Base-by-base conservation (phyloP, 2,888 invertebrate genomes). In the Andrena trimmerana region DNA sequence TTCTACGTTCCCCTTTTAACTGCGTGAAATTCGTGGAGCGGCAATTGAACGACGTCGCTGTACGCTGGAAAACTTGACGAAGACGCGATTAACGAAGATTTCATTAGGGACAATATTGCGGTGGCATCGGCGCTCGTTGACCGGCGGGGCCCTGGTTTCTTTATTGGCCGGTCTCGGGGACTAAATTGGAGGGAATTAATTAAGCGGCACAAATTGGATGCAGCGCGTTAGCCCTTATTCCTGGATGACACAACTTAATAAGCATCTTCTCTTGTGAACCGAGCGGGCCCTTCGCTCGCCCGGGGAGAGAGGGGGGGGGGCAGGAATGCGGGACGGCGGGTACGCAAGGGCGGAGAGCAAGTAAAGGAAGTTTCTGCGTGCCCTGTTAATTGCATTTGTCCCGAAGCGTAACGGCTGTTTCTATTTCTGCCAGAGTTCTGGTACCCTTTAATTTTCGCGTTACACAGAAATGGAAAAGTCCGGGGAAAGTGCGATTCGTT, bases 211-310 rank as follows among this genome's bases (percentile, higher is more conserved):
- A 94, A 94, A 93, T 93, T 94, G 92, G 92, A 93, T 94, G 93
- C 93, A 93, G 91, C 91, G 91, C 89, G 92, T 92, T 92, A 90
- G 90, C 92, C 91, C 91, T 93, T 90, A 91, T 92, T 92, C 91
- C 90, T 89, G 90, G 91, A 93, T 92, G 93, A 93, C 93, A 93
- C 94, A 93, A 93, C 93, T 94, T 93, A 93, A 94, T 94, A 93
- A 93, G 90, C 88, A 77, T 86, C 86, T 85, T 74, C 79, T 78
- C 83, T 68, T 81, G 70, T 76, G 65, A 74, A 70, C 67, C 62
- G 77, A 10, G 8, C 57, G 60, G 52, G 74, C 76, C 83, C 82
- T 82, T 72, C 78, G 69, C 31, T 20, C 42, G n/a, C 10, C 16
- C 13, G 13, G 42, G 13, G 36, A 3, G 20, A 31, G 20, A 8